Conservation (phyloP, 1,140 invertebrate species). For the Magallana angulata region DNA sequence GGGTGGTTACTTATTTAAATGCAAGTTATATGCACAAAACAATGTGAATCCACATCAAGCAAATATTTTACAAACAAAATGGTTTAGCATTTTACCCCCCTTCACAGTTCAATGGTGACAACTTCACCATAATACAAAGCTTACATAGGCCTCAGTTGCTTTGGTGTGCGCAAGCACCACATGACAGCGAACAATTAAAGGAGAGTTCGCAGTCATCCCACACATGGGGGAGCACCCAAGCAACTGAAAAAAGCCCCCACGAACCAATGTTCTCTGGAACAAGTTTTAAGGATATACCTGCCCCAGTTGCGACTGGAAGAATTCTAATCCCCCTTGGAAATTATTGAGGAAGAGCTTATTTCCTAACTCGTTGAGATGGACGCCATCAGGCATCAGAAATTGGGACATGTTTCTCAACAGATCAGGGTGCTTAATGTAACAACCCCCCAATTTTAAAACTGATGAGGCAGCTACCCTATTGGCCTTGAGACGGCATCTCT, state of each 20-base stretch:
- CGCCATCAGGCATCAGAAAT: neutral
- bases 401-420: too few species aligned
- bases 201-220: neutral
- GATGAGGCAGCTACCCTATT: neutral
- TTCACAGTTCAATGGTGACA: too few species aligned
- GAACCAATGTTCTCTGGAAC: neutral
- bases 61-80: too few species aligned
- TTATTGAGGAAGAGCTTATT: constrained; percentile 6
- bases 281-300: too few species aligned
- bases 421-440: too few species aligned
- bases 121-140: too few species aligned
- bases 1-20: too few species aligned
- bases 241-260: neutral
- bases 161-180: constrained; percentile 30
- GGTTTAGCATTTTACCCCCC: too few species aligned
- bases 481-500: constrained; percentile 5
- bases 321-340: neutral
- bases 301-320: neutral
- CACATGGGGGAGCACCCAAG: neutral
- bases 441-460: too few species aligned
- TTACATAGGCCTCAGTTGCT: too few species aligned
- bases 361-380: neutral
- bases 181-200: neutral
- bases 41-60: too few species aligned
- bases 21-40: too few species aligned